Evolutionary conservation across 2,113 vertebrate genomes (phyloP).

Genomic region (Sinocyclocheilus anshuiensis): DNA sequence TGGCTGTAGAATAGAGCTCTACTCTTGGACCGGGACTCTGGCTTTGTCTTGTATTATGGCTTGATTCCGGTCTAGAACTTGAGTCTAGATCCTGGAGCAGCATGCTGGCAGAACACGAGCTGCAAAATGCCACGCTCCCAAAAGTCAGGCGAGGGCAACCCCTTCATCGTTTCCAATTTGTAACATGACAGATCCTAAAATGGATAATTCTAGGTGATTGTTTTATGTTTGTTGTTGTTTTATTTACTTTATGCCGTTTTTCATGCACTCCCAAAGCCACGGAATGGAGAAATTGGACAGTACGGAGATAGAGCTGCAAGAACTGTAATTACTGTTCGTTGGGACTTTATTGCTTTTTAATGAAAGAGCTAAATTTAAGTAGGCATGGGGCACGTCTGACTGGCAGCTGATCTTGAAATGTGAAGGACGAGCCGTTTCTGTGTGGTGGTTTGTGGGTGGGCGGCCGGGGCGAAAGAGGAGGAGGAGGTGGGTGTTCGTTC

Average conservation of each 20-base stretch:
- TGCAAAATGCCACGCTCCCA: conserved; percentile 25
- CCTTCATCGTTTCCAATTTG: conserved; percentile 59
- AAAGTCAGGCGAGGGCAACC: conserved; percentile 56
- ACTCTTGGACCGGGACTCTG: background rate
- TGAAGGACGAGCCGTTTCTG: conserved; percentile 27
- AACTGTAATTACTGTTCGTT: conserved; percentile 72
- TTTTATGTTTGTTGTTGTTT: conserved; percentile 64
- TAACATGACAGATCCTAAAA: conserved; percentile 64
- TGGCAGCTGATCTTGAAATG: conserved; percentile 47
- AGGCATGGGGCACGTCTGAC: conserved; percentile 46
- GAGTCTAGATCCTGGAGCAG: background rate
- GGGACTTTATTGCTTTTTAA: conserved; percentile 72
- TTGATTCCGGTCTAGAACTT: background rate
- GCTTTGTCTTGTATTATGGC: conserved; percentile 10
- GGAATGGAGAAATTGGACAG: conserved; percentile 3
- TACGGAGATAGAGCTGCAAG: conserved; percentile 36
- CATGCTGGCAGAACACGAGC: background rate
- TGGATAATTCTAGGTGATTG: conserved; percentile 62
- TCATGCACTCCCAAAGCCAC: conserved; percentile 45
- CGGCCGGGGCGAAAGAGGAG: background rate
- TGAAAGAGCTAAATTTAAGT: conserved; percentile 69
- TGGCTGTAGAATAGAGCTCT: background rate
- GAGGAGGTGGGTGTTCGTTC: conserved; percentile 48
- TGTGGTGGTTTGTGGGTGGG: conserved; percentile 18
- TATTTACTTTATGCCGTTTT: conserved; percentile 43